Base-by-base conservation (phyloP, 1,140 invertebrate species). In the Bombus haemorrhoidalis region DNA sequence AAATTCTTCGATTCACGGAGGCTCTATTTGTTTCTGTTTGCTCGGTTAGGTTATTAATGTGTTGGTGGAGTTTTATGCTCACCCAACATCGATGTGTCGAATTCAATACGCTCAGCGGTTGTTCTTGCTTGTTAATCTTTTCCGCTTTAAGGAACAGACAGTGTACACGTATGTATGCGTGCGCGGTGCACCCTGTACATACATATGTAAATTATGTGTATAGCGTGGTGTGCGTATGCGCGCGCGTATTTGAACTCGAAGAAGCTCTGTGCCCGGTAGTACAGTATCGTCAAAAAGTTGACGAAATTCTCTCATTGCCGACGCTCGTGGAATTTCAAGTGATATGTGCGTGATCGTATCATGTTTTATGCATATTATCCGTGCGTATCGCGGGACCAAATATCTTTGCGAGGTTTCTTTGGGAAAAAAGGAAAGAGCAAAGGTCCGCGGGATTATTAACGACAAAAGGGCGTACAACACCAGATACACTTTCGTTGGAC, bases 61-160 rank as follows among this genome's bases (percentile, higher is more conserved):
- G 62, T 43, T 32, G 12, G 72, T 64, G 32, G 41, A 86, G 53
- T 83, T 81, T 81, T 80, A 34, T 41, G 10, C 69, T 32, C 0
- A 8, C 2, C 32, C 18, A 2, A 18, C 25, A 12, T 22, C 68
- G 1, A 71, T 71, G 66, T 37, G 57, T 41, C 34, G 39, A 57
- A 81, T 74, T 81, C 77, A 81, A 81, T 81, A 81, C 69, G 53
- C 77, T 85, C 69, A 28, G 47, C 53, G 53, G 12, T 76, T 32
- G 62, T 88, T 82, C 69, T 80, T 79, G 79, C 83, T 89, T 74
- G 66, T 86, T 89, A 83, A 89, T 83, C 76, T 86, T 86, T 89
- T 88, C 79, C 81, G 71, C 80, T 53, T 83, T 47, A 53, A 57
- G 59, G 59, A 86, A 77, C 64, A 80, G 39, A 6, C 37, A 15